phyloP scores from a whole-genome alignment of 2,113 vertebrate species.

The Neodontobutis hainanensis region DNA sequence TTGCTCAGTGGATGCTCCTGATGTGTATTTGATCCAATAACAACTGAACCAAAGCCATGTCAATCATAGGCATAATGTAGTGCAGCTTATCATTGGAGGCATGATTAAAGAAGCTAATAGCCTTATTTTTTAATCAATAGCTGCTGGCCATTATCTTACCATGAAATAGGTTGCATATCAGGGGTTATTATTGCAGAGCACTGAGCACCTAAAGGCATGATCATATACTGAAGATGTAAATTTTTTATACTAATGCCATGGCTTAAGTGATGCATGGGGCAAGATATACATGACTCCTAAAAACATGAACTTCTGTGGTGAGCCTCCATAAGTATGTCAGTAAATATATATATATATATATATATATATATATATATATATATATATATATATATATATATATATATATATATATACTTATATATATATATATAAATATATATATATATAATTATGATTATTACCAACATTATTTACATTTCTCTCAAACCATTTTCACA shows the following conservation, averaged over 20 bases:
- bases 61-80: neutral
- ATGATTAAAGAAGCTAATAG: conserved; percentile 18
- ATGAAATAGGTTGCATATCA: conserved; percentile 45
- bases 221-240: conserved; percentile 62
- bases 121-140: conserved; percentile 19
- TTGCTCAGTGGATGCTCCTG: conserved; percentile 13
- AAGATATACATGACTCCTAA: too few relatives aligned
- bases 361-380: neutral
- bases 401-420: neutral
- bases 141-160: conserved; percentile 37
- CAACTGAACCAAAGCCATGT: conserved; percentile 22
- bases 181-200: conserved; percentile 30
- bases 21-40: conserved; percentile 35
- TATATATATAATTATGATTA: neutral
- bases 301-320: too few relatives aligned
- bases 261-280: neutral
- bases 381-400: neutral
- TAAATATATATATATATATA: neutral
- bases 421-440: neutral
- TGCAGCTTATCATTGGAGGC: neutral
- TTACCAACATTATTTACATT: conserved; percentile 28
- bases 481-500: conserved; percentile 43
- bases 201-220: conserved; percentile 20
- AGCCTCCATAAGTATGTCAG: too few relatives aligned
- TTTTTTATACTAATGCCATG: conserved; percentile 40